Evolutionary conservation across 2,888 invertebrate genomes (phyloP).

Genomic region (Griposia aprilina): DNA sequence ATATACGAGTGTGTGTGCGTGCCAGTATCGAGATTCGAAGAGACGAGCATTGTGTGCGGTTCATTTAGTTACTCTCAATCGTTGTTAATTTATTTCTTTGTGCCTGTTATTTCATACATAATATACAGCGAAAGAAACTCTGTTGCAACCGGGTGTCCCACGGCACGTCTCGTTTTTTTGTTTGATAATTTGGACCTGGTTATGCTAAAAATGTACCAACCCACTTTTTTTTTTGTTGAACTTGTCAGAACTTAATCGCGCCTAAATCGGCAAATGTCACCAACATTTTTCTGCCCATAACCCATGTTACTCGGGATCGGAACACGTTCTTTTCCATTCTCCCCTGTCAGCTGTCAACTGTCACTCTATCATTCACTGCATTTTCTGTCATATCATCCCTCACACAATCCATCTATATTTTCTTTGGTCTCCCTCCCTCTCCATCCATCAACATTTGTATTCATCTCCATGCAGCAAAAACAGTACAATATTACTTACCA

Average conservation of each 20-base stretch:
- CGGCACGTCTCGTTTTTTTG: not conserved
- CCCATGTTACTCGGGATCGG: too few species aligned
- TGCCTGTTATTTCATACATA: not conserved
- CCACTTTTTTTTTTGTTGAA: too few species aligned
- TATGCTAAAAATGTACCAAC: conserved; percentile 11
- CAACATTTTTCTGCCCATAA: not conserved
- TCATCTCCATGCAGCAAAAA: not conserved
- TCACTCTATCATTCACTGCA: not conserved
- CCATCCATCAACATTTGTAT: not conserved
- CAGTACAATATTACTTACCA: not conserved
- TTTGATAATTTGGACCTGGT: not conserved
- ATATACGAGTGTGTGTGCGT: not conserved
- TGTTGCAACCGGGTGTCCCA: not conserved
- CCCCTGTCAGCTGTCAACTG: too few species aligned
- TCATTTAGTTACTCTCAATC: not conserved
- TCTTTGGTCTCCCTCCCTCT: not conserved
- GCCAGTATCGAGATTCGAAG: not conserved
- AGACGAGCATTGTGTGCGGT: not conserved
- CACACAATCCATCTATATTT: not conserved
- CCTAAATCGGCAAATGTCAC: not conserved
- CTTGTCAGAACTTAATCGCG: not conserved
- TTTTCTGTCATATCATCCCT: not conserved
- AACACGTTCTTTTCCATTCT: not conserved
- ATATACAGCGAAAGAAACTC: not conserved
- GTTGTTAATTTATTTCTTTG: not conserved